phyloP scores from a whole-genome alignment of 1,140 invertebrate genomes.

The Melipona quadrifasciata region DNA sequence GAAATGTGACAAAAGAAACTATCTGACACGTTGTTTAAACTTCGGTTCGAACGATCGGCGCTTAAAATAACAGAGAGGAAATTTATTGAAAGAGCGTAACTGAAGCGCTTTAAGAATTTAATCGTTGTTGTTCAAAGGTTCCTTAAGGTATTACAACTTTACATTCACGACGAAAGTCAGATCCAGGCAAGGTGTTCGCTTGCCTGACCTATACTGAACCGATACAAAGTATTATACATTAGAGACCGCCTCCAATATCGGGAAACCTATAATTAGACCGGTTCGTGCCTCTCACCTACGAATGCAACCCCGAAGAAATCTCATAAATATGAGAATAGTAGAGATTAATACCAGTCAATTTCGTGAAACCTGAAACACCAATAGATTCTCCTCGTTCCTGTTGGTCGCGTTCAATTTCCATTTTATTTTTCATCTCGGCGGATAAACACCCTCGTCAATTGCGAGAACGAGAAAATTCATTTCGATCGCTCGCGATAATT shows the following conservation, averaged over 20 bases:
- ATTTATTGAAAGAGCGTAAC: neutral
- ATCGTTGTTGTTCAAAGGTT: neutral
- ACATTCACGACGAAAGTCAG: neutral
- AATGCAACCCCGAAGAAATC: neutral
- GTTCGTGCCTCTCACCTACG: conserved; percentile 1
- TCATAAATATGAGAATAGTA: neutral
- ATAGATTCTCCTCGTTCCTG: neutral
- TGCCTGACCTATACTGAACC: neutral
- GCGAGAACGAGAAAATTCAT: too few relatives aligned
- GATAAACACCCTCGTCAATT: too few relatives aligned
- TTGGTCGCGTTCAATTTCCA: neutral
- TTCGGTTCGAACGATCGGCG: neutral
- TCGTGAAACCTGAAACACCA: neutral
- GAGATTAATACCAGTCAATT: neutral
- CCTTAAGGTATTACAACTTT: neutral
- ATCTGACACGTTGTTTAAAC: too few relatives aligned
- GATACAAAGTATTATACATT: neutral
- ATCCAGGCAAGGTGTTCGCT: neutral
- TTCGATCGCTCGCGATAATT: too few relatives aligned
- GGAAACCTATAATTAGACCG: conserved; percentile 1
- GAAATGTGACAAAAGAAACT: neutral
- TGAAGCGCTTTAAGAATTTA: neutral
- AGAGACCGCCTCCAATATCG: neutral
- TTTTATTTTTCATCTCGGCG: neutral
- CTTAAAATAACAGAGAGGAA: neutral